phyloP scores from a whole-genome alignment of 2,113 vertebrate genomes.

The Hylia prasina region DNA sequence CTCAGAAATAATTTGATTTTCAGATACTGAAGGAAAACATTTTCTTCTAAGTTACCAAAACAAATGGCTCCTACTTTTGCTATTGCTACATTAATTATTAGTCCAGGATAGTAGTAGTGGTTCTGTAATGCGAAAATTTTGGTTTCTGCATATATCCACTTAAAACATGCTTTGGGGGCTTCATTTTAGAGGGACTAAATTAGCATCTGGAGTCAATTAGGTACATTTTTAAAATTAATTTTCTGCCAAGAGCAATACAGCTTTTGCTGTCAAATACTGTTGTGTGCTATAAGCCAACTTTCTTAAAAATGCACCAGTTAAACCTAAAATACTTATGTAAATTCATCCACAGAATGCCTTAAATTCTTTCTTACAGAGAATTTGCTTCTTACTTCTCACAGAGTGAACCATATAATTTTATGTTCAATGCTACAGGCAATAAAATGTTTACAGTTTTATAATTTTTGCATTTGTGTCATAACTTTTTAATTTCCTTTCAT shows the following conservation, averaged over 20 bases:
- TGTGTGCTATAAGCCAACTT: neutral
- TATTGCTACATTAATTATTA: neutral
- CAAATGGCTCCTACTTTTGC: neutral
- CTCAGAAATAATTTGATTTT: neutral
- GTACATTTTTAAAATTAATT: neutral
- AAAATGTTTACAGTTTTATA: neutral
- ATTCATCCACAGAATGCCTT: neutral
- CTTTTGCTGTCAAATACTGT: neutral
- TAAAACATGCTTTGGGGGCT: neutral
- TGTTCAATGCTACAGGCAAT: neutral
- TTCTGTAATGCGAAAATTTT: neutral
- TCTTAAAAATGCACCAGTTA: neutral
- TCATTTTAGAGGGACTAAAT: neutral
- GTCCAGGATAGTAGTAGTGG: neutral
- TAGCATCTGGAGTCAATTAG: neutral
- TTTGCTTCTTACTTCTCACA: neutral
- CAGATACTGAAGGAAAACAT: neutral
- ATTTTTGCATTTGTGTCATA: neutral
- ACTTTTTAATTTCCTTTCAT: neutral
- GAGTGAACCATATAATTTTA: neutral
- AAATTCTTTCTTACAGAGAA: neutral
- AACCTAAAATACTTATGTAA: neutral
- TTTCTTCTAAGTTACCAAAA: neutral
- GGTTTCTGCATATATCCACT: neutral
- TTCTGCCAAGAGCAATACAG: neutral